phyloP scores from a whole-genome alignment of 2,113 vertebrate species.

The Polypterus senegalus region DNA sequence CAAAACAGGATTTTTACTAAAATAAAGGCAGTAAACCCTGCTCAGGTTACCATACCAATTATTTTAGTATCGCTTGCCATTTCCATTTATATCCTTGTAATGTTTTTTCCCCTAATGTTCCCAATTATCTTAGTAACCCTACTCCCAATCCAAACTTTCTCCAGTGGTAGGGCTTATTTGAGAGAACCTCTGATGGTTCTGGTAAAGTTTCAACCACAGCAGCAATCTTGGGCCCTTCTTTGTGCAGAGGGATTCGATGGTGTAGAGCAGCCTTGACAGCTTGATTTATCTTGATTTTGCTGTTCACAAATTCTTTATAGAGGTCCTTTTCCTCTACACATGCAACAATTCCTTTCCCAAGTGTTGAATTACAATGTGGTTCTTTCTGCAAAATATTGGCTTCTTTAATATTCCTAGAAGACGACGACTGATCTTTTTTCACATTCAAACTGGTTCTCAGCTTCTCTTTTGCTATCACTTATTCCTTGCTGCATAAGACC shows the following conservation, averaged over 20 bases:
- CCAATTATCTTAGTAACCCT: neutral
- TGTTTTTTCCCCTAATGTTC: neutral
- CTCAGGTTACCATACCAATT: neutral
- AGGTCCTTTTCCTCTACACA: conserved; percentile 8
- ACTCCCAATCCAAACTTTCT: conserved; percentile 10
- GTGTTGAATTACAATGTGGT: conserved; percentile 11
- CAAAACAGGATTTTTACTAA: neutral
- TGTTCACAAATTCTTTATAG: conserved; percentile 5
- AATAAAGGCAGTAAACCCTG: neutral
- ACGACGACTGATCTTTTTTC: neutral
- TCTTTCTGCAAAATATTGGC: conserved; percentile 10
- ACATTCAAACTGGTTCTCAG: conserved; percentile 26
- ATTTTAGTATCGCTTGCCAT: neutral
- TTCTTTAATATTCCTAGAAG: conserved; percentile 16
- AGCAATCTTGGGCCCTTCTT: conserved; percentile 13
- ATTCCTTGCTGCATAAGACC: conserved; percentile 39
- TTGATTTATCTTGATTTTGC: conserved; percentile 20
- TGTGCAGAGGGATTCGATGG: conserved; percentile 3
- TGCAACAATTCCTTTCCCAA: neutral
- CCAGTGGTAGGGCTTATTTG: conserved; percentile 4
- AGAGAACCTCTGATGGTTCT: neutral
- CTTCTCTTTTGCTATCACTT: conserved; percentile 25
- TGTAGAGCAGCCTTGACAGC: conserved; percentile 7
- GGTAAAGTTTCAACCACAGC: neutral
- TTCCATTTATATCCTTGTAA: neutral